phyloP scores from a whole-genome alignment of 2,888 invertebrate species.

The Pseudococcus jackbeardsleyi region DNA sequence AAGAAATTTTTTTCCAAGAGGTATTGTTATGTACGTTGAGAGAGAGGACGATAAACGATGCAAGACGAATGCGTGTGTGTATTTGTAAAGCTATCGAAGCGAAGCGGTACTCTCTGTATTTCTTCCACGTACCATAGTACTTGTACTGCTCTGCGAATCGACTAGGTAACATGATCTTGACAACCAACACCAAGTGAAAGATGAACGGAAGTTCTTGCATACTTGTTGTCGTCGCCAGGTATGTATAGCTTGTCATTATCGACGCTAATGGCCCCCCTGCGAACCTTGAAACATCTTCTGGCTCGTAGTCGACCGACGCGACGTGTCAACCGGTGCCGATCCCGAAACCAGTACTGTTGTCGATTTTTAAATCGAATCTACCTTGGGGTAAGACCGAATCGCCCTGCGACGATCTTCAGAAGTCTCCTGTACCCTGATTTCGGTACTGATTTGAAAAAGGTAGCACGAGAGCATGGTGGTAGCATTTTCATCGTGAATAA shows the following conservation, averaged over 20 bases:
- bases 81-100: constrained; percentile 38
- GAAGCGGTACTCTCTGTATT: constrained; percentile 27
- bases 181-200: constrained; percentile 24
- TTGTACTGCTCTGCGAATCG: constrained; percentile 1
- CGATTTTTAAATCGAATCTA: too few relatives aligned
- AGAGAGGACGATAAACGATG: neutral
- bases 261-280: constrained; percentile 42
- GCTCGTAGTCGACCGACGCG: neutral
- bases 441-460: too few relatives aligned
- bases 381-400: too few relatives aligned
- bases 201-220: constrained; percentile 44
- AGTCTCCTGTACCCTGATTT: too few relatives aligned
- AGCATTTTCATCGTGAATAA: too few relatives aligned
- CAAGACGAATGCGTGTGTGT: constrained; percentile 24
- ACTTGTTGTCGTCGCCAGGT: constrained; percentile 30
- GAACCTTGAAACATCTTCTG: constrained; percentile 18
- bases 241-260: constrained; percentile 32
- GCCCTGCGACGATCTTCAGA: too few relatives aligned
- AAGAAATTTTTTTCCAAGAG: constrained; percentile 22
- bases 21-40: neutral
- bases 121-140: constrained; percentile 5
- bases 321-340: neutral
- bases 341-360: neutral
- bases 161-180: constrained; percentile 33
- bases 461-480: too few relatives aligned